These are phyloP conservation scores for Panonychus citri DNA, from an alignment of 1,140 invertebrate genomes.

Conservation along the genomic window DNA sequence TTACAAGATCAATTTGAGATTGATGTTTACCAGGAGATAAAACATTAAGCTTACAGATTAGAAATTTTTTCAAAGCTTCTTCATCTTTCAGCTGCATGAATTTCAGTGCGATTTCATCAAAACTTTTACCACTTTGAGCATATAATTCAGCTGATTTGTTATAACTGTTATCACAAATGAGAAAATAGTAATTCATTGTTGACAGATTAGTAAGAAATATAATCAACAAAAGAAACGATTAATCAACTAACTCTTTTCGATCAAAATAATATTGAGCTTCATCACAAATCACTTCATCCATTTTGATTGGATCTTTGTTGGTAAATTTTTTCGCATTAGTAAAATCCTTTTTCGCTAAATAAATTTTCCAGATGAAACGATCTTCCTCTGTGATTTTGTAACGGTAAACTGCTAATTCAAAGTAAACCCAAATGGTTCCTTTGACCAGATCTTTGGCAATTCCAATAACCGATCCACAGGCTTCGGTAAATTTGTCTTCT, in stretches of 20 bases:
- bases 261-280: constrained; percentile 70
- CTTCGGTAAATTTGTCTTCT: constrained; percentile 50
- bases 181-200: background rate
- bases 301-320: constrained; percentile 43
- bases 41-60: constrained; percentile 32
- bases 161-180: background rate
- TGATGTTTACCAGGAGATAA: constrained; percentile 21
- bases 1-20: constrained; percentile 67
- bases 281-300: constrained; percentile 60
- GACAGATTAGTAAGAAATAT: no score
- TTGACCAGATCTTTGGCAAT: constrained; percentile 56
- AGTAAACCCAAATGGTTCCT: constrained; percentile 60
- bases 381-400: constrained; percentile 65
- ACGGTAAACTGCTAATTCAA: constrained; percentile 51
- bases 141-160: background rate
- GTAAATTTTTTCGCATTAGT: constrained; percentile 58
- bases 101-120: constrained; percentile 79
- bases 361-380: constrained; percentile 49
- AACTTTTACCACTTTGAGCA: constrained; percentile 54
- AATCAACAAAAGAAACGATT: background rate
- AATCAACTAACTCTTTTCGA: constrained; percentile 19
- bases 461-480: constrained; percentile 48
- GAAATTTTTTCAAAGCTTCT: constrained; percentile 59
- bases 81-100: constrained; percentile 61
- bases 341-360: constrained; percentile 56